Conservation (phyloP, 2,113 vertebrate species). For the Sisor rabdophorus region DNA sequence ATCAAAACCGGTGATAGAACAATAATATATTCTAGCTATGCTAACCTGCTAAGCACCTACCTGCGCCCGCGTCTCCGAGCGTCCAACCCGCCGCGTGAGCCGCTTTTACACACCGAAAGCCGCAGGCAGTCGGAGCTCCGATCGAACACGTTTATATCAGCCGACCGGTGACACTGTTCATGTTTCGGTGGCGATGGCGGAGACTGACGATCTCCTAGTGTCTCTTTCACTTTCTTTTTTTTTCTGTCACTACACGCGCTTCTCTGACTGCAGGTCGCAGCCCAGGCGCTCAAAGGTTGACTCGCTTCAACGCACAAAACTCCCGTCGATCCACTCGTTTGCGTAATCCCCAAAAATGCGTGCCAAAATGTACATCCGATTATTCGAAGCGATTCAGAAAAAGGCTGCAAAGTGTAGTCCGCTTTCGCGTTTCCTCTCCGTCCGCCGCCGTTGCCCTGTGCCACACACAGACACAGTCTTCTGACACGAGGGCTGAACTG, state of each 20-base stretch:
- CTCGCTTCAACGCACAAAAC: conserved; percentile 38
- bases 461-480: conserved; percentile 82
- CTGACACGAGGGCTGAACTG: conserved; percentile 76
- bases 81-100: background rate
- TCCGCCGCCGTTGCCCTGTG: conserved; percentile 66
- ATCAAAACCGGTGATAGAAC: conserved; percentile 24
- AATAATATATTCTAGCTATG: conserved; percentile 42
- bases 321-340: conserved; percentile 29
- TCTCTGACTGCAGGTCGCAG: conserved; percentile 30
- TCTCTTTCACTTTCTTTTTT: background rate
- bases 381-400: conserved; percentile 54
- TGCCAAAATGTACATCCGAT: conserved; percentile 64
- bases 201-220: background rate
- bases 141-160: background rate
- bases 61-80: conserved; percentile 38
- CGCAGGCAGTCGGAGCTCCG: conserved; percentile 12
- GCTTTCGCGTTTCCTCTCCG: conserved; percentile 66
- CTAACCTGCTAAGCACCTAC: conserved; percentile 49
- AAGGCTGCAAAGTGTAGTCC: conserved; percentile 65
- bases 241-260: background rate
- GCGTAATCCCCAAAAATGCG: conserved; percentile 45
- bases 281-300: conserved; percentile 1
- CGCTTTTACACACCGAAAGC: background rate
- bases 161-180: background rate
- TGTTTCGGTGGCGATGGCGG: background rate